Evolutionary conservation across 2,113 vertebrate species (phyloP).

Genomic region (Hydrochoerus hydrochaeris): DNA sequence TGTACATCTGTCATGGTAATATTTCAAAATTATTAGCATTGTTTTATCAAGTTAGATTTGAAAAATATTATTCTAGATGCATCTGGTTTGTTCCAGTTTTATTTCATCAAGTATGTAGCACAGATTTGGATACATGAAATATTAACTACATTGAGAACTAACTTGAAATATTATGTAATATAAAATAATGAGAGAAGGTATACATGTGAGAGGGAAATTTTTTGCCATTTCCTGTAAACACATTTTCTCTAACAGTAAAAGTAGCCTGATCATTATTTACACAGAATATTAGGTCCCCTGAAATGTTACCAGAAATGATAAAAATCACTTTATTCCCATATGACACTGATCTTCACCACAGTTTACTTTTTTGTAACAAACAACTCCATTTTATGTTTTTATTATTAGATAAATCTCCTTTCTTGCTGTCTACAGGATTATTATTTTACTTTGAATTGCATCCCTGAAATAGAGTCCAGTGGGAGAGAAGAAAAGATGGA

Average conservation of each 20-base stretch:
- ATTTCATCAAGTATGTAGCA: not conserved
- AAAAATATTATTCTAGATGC: not conserved
- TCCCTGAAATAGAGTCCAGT: not conserved
- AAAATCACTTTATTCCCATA: not conserved
- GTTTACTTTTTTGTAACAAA: not conserved
- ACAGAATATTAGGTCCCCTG: not conserved
- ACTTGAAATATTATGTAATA: not conserved
- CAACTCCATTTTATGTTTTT: not conserved
- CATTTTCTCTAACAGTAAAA: slow-evolving; percentile 4
- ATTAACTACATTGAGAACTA: not conserved
- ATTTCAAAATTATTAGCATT: not conserved
- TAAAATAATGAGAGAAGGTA: not conserved
- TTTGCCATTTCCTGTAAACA: slow-evolving; percentile 4
- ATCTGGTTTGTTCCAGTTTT: not conserved
- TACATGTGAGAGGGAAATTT: not conserved
- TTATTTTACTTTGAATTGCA: not conserved
- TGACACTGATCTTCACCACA: not conserved
- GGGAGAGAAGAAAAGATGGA: no score
- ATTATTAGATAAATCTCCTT: not conserved
- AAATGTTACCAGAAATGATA: not conserved
- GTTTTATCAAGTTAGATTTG: not conserved
- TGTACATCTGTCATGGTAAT: not conserved
- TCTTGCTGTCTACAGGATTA: not conserved
- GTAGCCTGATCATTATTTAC: not conserved
- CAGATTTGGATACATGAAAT: not conserved